A percentile compares a stretch with the other conserved stretches of the same genome.
These are phyloP conservation scores for Phrynocephalus forsythii DNA, from an alignment of 2,797 vertebrate species.

Conservation along the genomic window DNA sequence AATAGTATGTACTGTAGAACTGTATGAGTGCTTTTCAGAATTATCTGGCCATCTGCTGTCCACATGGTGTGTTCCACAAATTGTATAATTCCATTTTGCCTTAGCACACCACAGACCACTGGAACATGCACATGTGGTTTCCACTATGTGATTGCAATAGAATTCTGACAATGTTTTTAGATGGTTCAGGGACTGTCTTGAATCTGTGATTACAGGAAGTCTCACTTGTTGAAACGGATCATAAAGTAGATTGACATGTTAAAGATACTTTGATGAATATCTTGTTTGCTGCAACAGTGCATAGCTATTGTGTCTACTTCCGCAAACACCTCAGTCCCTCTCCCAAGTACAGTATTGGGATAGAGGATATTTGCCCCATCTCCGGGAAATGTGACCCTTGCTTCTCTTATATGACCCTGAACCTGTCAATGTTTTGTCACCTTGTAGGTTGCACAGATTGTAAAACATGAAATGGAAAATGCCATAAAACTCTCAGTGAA, in stretches of 20 bases:
- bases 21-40: too few relatives aligned
- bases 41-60: too few relatives aligned
- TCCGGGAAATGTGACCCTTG: neutral
- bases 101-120: too few relatives aligned
- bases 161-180: too few relatives aligned
- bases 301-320: neutral
- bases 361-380: too few relatives aligned
- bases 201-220: neutral
- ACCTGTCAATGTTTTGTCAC: neutral
- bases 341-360: too few relatives aligned
- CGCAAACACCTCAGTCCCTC: neutral
- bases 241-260: neutral
- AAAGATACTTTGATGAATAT: neutral
- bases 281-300: neutral
- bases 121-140: too few relatives aligned
- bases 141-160: too few relatives aligned
- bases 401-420: neutral
- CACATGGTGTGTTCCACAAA: too few relatives aligned
- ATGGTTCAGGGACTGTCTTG: too few relatives aligned
- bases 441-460: constrained; percentile 91
- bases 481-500: constrained; percentile 90
- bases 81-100: too few relatives aligned
- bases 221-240: rapidly evolving
- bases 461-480: constrained; percentile 95
- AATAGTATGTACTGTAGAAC: too few relatives aligned